A percentile compares a stretch with the other conserved stretches of the same genome.
Conservation (phyloP, 1,140 invertebrate genomes). For the Caligus rogercresseyi region DNA sequence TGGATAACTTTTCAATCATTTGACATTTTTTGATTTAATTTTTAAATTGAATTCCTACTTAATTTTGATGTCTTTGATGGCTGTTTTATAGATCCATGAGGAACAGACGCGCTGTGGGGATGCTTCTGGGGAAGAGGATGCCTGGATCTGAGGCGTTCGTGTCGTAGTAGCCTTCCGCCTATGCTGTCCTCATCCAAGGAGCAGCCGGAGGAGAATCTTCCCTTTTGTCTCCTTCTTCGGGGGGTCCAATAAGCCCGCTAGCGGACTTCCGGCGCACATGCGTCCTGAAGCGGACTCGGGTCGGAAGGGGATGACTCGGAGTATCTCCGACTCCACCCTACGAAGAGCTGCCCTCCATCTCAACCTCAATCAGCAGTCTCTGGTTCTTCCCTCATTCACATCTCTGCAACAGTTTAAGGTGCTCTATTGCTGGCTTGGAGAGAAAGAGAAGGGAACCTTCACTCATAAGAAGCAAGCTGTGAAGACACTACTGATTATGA, state of each 20-base stretch:
- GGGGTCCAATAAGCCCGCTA: neutral
- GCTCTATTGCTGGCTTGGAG: slow-evolving; percentile 18
- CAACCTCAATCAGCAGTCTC: slow-evolving; percentile 26
- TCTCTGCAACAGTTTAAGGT: slow-evolving; percentile 33
- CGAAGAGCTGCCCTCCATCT: slow-evolving; percentile 29
- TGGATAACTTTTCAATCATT: too few species aligned
- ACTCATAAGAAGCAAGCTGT: too few species aligned
- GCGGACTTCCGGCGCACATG: neutral
- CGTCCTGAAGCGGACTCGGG: slow-evolving; percentile 1
- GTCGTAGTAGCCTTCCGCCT: too few species aligned
- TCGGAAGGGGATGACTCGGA: slow-evolving; percentile 27
- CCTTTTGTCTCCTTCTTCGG: too few species aligned
- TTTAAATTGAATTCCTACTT: neutral
- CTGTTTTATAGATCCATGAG: neutral
- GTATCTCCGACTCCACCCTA: slow-evolving; percentile 30
- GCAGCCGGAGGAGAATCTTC: too few species aligned
- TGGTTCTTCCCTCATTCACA: slow-evolving; percentile 28
- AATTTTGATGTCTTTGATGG: neutral
- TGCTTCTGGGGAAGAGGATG: neutral
- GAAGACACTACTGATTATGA: too few species aligned
- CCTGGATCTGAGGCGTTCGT: slow-evolving; percentile 20
- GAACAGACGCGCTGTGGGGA: neutral
- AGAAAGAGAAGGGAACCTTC: too few species aligned
- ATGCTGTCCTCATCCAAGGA: too few species aligned
- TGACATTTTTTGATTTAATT: neutral